A percentile compares a stretch with the other conserved stretches of the same genome.
phyloP scores from a whole-genome alignment of 2,113 vertebrate genomes.

The Morone chrysops region DNA sequence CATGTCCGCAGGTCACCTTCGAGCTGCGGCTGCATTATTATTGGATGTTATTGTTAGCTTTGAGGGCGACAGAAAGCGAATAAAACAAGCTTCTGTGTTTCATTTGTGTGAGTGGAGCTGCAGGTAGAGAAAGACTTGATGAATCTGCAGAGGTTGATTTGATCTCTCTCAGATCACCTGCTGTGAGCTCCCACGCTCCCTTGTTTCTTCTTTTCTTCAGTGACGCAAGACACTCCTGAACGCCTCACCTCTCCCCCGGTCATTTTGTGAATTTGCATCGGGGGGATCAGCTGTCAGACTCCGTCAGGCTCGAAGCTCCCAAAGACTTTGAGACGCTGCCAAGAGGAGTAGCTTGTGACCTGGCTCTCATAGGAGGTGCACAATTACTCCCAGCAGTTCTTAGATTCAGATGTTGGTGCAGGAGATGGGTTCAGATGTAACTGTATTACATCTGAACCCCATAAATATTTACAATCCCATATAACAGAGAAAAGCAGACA shows the following conservation, averaged over 20 bases:
- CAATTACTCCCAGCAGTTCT: neutral
- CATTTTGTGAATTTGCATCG: conserved; percentile 48
- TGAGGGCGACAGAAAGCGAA: too few species aligned
- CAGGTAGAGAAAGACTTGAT: neutral
- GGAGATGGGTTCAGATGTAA: too few species aligned
- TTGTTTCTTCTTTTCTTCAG: neutral
- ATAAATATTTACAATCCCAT: too few species aligned
- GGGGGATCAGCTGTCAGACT: conserved; percentile 49
- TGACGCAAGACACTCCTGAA: neutral
- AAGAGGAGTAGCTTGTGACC: conserved; percentile 42
- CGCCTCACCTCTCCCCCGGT: conserved; percentile 2
- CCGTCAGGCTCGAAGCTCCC: conserved; percentile 1
- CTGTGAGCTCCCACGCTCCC: conserved; percentile 12
- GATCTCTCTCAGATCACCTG: neutral
- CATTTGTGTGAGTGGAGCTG: neutral
- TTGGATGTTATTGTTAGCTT: neutral
- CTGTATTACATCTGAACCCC: too few species aligned
- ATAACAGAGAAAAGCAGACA: too few species aligned
- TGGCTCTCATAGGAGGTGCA: neutral
- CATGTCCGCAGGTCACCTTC: neutral
- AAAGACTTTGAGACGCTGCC: conserved; percentile 29
- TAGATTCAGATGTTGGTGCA: too few species aligned
- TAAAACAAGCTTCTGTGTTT: neutral
- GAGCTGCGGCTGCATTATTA: neutral
- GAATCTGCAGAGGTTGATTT: neutral